A percentile compares a stretch with the other conserved stretches of the same genome.
These are phyloP conservation scores for Cheirogaleus major DNA, from an alignment of 2,797 vertebrate genomes.

Conservation along the genomic window DNA sequence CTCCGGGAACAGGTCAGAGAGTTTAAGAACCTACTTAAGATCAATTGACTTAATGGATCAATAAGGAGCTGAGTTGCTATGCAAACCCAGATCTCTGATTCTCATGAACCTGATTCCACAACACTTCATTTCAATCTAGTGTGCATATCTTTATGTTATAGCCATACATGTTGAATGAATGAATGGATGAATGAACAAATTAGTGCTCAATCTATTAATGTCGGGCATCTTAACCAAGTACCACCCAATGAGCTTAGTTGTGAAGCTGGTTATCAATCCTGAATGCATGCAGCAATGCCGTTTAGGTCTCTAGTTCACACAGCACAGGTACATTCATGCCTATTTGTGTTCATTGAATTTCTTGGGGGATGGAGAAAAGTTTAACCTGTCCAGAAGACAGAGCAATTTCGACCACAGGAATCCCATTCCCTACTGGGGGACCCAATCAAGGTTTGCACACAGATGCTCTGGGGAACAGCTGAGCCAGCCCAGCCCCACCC, in stretches of 20 bases:
- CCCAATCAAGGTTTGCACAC: not conserved
- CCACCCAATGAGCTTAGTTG: not conserved
- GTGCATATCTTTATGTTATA: not conserved
- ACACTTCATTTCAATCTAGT: not conserved
- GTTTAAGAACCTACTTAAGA: slow-evolving; percentile 10
- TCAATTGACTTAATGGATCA: not conserved
- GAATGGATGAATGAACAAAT: not conserved
- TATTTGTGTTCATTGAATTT: not conserved
- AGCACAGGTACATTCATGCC: not conserved
- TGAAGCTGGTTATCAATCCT: not conserved
- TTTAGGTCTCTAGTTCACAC: not conserved
- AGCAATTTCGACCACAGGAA: not conserved
- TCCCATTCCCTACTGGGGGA: not conserved
- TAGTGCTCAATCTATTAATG: not conserved
- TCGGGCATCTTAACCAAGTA: not conserved
- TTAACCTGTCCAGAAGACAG: not conserved
- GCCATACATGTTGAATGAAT: not conserved
- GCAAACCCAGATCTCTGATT: not conserved
- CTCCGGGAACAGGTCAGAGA: not conserved
- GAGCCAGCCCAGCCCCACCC: not conserved
- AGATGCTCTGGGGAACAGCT: not conserved
- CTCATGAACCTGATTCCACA: not conserved
- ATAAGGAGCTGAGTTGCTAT: not conserved
- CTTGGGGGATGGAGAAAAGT: not conserved
- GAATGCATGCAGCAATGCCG: not conserved